Base-by-base conservation (phyloP, 2,113 vertebrate species). In the Pongo abelii region DNA sequence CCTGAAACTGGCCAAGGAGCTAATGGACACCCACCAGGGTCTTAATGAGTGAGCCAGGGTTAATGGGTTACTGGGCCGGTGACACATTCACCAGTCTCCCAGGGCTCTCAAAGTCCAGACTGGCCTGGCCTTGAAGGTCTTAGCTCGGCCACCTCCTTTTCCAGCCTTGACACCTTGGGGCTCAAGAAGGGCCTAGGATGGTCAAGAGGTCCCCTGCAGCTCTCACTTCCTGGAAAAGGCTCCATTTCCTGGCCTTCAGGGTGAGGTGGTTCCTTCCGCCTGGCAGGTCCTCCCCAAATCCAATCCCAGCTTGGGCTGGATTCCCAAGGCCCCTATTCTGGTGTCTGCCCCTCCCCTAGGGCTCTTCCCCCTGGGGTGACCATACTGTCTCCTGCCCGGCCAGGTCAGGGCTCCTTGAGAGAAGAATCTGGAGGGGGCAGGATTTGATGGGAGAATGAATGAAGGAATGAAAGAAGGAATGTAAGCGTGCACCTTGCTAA, bases 11-110 rank as follows among this genome's bases (percentile, higher is more conserved):
- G 18, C 61, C 10, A 35, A 79, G 35, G 72, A 70, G 57, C 43
- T 35, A 57, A 87, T 30, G 3, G n/a, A 59, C 12, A 74, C 85
- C 87, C 57, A 81, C 57, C 8, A 83, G 79, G 70, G 74, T 96
- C 93, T 89, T 91, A 92, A 96, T 89, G n/a, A 94, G 75, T 78
- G 91, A 95, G 38, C 84, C 74, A 14, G 59, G 59, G 89, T 97
- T 98, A 97, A 98, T 43, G 97, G 89, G 81, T 97, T 95, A 98
- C 93, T 57, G 35, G 64, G 52, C 9, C 9, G 9, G 85, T 97
- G 85, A 96, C 84, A 96, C 69, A 96, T 96, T 97, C 57, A 95
- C 89, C 83, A 70, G 23, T 61, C 40, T 94, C n/a, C 30, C 74
- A 4, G 6, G 87, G 17, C 55, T 97, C 84, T 93, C 95, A 96